A percentile compares a stretch with the other conserved stretches of the same genome.
Evolutionary conservation across 92 coral and sea anemone species (phyloP).

Genomic region (Montipora capitata): DNA sequence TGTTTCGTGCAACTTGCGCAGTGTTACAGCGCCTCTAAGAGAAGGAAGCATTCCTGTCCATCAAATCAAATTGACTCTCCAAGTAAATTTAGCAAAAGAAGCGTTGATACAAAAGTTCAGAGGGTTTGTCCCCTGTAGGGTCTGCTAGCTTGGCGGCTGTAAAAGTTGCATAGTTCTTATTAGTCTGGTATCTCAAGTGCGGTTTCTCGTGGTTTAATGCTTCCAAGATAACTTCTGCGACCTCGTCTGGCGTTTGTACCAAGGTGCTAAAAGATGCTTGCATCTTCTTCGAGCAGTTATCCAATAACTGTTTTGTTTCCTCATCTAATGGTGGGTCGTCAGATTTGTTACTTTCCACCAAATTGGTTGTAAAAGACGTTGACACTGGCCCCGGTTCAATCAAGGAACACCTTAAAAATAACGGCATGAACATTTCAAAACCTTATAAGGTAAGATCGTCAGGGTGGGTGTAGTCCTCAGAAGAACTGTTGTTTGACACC

Average conservation of each 20-base stretch:
- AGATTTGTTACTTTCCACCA: conserved; percentile 3
- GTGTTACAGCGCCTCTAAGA: too few relatives aligned
- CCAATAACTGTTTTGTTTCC: conserved; percentile 84
- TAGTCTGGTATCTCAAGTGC: conserved; percentile 91
- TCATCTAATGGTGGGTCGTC: conserved; percentile 80
- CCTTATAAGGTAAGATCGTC: too few relatives aligned
- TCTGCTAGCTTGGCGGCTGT: conserved; percentile 81
- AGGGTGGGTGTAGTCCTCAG: too few relatives aligned
- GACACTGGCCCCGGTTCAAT: conserved; percentile 96
- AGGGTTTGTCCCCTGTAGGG: conserved; percentile 86
- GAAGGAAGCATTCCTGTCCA: too few relatives aligned
- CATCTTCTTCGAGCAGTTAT: conserved; percentile 73
- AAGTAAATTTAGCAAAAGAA: conserved; percentile 59
- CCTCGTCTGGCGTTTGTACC: conserved; percentile 88
- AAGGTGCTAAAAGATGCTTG: conserved; percentile 69
- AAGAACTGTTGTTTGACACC: too few relatives aligned
- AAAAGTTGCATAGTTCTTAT: conserved; percentile 76
- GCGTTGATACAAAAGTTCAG: conserved; percentile 70
- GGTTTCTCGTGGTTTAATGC: conserved; percentile 87
- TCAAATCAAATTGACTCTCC: background rate
- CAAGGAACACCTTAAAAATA: conserved; percentile 78
- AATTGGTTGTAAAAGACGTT: conserved; percentile 70
- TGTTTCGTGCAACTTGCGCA: too few relatives aligned
- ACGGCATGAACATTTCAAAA: background rate
- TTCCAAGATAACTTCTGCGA: conserved; percentile 84